phyloP scores from a whole-genome alignment of 53 echinoderm and acorn worm species.

The Henricia sp. region DNA sequence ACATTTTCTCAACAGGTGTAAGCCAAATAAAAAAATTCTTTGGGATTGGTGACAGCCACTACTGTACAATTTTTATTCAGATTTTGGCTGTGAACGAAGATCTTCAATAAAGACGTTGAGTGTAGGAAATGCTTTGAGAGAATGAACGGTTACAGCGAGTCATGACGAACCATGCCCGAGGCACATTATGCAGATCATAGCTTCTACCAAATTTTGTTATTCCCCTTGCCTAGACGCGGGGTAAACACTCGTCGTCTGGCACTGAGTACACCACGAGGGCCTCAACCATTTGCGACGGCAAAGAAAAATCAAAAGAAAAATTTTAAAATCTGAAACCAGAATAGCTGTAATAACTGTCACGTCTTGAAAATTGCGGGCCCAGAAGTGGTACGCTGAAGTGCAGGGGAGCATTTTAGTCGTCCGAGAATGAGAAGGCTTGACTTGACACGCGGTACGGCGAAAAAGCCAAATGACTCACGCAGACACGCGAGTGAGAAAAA shows the following conservation, averaged over 20 bases:
- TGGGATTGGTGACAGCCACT: too few relatives aligned
- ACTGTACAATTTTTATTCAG: too few relatives aligned
- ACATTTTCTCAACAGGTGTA: too few relatives aligned
- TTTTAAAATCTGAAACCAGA: conserved; percentile 8
- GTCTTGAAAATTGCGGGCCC: conserved; percentile 38
- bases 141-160: too few relatives aligned
- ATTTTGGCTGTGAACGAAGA: too few relatives aligned
- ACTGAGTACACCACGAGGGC: conserved; percentile 6
- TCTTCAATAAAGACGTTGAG: too few relatives aligned
- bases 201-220: conserved; percentile 2
- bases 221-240: conserved; percentile 24
- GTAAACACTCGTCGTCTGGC: conserved; percentile 37
- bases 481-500: conserved; percentile 9
- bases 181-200: conserved; percentile 32
- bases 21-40: too few relatives aligned
- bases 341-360: conserved; percentile 41
- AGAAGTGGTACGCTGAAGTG: conserved; percentile 39
- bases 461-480: conserved; percentile 37
- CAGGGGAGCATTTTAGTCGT: conserved; percentile 33
- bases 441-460: conserved; percentile 15
- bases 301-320: conserved; percentile 1
- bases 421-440: conserved; percentile 15
- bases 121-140: too few relatives aligned
- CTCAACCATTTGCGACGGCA: conserved; percentile 5
- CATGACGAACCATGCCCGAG: not conserved